These are phyloP conservation scores for Varroa destructor DNA, from an alignment of 1,140 invertebrate species.

Conservation along the genomic window DNA sequence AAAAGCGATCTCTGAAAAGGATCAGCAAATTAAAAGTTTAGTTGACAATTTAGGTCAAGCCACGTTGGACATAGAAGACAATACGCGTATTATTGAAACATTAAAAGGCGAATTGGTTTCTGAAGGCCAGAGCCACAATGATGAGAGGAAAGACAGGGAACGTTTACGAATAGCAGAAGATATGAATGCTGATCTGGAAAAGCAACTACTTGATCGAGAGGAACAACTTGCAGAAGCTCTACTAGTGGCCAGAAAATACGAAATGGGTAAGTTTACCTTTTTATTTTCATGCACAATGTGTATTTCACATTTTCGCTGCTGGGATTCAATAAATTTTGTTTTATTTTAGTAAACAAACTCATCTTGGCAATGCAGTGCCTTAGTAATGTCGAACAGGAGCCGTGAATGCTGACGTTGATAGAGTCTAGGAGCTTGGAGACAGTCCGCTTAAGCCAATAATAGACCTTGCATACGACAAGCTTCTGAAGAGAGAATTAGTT, in stretches of 20 bases:
- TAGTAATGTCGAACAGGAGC: no score
- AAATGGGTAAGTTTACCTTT: slow-evolving; percentile 4
- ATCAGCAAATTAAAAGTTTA: slow-evolving; percentile 18
- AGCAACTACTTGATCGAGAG: slow-evolving; percentile 12
- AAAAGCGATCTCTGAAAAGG: slow-evolving; percentile 7
- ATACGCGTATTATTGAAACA: slow-evolving; percentile 10
- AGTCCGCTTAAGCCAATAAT: no score
- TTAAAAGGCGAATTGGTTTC: slow-evolving; percentile 1
- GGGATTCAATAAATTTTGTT: no score
- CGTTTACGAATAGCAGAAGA: slow-evolving; percentile 3
- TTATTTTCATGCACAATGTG: no score
- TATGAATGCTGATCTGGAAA: neutral
- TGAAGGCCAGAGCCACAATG: neutral
- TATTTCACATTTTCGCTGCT: no score
- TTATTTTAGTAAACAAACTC: no score
- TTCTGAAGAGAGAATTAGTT: no score
- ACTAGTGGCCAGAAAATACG: slow-evolving; percentile 16
- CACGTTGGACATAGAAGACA: slow-evolving; percentile 6
- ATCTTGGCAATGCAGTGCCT: no score
- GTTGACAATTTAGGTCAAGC: slow-evolving; percentile 5
- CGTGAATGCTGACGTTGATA: no score
- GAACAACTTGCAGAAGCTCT: slow-evolving; percentile 17
- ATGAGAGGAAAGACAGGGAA: neutral
- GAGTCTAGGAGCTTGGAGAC: no score
- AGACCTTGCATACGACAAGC: no score